phyloP scores from a whole-genome alignment of 2,797 vertebrate species.

The Helostoma temminkii region DNA sequence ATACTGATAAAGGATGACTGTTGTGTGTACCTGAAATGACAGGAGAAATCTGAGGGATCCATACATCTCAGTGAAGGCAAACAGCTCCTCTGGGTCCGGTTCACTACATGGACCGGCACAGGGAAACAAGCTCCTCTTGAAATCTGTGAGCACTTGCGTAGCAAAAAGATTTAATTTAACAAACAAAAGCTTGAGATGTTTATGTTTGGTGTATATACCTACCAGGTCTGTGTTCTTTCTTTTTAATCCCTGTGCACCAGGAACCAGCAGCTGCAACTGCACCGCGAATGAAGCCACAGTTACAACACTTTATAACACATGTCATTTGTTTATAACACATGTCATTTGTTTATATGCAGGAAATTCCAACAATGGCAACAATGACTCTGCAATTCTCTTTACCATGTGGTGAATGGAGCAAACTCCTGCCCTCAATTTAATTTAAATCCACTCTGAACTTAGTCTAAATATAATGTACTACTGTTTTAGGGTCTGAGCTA shows the following conservation, averaged over 20 bases:
- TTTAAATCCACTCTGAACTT: too few species aligned
- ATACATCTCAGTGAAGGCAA: constrained; percentile 68
- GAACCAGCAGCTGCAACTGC: constrained; percentile 77
- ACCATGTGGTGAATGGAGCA: background rate
- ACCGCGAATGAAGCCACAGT: constrained; percentile 22
- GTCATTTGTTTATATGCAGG: too few species aligned
- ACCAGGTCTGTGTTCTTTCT: constrained; percentile 62
- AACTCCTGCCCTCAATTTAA: too few species aligned
- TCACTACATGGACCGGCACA: constrained; percentile 24
- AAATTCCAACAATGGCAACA: background rate
- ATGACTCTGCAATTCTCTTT: background rate
- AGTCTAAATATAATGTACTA: too few species aligned
- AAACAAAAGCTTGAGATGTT: background rate
- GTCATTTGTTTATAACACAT: too few species aligned
- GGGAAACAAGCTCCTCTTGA: constrained; percentile 49
- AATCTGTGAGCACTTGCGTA: constrained; percentile 43
- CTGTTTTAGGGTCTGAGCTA: too few species aligned
- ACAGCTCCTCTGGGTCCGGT: constrained; percentile 76
- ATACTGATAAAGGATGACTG: background rate
- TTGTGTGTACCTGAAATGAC: constrained; percentile 70
- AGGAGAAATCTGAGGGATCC: constrained; percentile 72
- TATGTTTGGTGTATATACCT: background rate
- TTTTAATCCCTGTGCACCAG: constrained; percentile 67
- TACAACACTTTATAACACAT: background rate
- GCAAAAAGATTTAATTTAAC: background rate